Conservation (phyloP, 92 coral and sea anemone species). For the Porites evermanni region DNA sequence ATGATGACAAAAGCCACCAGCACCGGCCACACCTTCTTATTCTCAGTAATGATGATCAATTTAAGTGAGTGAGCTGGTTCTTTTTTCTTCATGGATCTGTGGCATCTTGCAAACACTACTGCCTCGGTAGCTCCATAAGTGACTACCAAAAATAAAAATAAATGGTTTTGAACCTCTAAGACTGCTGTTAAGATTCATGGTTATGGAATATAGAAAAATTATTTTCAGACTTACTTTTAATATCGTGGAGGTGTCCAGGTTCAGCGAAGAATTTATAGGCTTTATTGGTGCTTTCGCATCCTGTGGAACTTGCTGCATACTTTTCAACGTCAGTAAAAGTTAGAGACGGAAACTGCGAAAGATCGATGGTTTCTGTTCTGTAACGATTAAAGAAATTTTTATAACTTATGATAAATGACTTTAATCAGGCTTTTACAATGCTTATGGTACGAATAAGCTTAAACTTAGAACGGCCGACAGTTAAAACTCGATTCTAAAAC, state of each 20-base stretch:
- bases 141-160: background rate
- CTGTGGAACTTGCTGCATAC: slow-evolving; percentile 22
- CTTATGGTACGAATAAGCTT: no score
- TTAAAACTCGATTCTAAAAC: no score
- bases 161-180: background rate
- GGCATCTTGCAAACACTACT: slow-evolving; percentile 15
- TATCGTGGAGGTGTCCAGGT: slow-evolving; percentile 11
- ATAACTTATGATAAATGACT: no score
- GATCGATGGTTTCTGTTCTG: background rate
- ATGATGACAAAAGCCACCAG: slow-evolving; percentile 66
- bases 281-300: slow-evolving; percentile 24
- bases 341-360: background rate
- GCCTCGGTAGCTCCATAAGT: slow-evolving; percentile 5
- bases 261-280: slow-evolving; percentile 1
- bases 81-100: slow-evolving; percentile 14
- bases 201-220: no score
- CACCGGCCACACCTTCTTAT: slow-evolving; percentile 66
- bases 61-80: slow-evolving; percentile 8
- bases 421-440: no score
- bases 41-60: background rate
- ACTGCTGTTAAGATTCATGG: background rate
- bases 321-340: slow-evolving; percentile 16
- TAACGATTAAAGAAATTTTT: background rate
- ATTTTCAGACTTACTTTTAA: slow-evolving; percentile 1
- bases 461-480: no score